A percentile compares a stretch with the other conserved stretches of the same genome.
Conservation (phyloP, 1,140 invertebrate genomes). For the Pseudomyrmex gracilis region DNA sequence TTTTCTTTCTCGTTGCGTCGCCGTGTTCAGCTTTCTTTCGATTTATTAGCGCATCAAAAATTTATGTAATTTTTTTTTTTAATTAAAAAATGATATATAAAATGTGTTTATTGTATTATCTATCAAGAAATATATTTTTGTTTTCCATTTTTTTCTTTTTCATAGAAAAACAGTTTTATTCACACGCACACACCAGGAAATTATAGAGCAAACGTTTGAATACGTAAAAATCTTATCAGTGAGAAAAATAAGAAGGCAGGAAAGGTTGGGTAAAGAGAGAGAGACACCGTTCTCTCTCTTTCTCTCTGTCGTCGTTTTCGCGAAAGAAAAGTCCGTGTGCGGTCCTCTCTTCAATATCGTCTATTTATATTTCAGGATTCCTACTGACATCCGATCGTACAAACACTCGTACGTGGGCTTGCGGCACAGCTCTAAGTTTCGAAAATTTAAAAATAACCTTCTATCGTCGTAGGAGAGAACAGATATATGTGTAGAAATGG, state of each 20-base stretch:
- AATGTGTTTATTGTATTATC: background rate
- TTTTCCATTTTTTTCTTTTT: background rate
- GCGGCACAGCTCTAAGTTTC: slow-evolving; percentile 74
- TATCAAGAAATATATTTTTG: background rate
- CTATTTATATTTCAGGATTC: slow-evolving; percentile 81
- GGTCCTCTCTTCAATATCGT: slow-evolving; percentile 73
- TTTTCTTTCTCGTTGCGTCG: background rate
- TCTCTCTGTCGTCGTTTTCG: no score
- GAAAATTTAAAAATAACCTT: slow-evolving; percentile 81
- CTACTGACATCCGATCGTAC: slow-evolving; percentile 80
- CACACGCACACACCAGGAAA: no score
- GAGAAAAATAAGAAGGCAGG: no score
- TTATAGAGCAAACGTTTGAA: no score
- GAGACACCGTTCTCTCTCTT: no score
- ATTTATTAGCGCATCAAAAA: no score
- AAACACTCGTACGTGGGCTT: slow-evolving; percentile 76
- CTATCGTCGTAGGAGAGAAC: slow-evolving; percentile 77
- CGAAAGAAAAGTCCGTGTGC: slow-evolving; percentile 46
- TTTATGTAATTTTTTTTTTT: no score
- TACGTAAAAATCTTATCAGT: no score
- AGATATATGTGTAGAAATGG: slow-evolving; percentile 77
- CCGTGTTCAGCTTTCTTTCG: no score
- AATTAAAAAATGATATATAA: no score
- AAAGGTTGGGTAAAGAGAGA: no score
- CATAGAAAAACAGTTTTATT: no score